phyloP scores from a whole-genome alignment of 2,888 invertebrate genomes.

The Leptopilina syphax region DNA sequence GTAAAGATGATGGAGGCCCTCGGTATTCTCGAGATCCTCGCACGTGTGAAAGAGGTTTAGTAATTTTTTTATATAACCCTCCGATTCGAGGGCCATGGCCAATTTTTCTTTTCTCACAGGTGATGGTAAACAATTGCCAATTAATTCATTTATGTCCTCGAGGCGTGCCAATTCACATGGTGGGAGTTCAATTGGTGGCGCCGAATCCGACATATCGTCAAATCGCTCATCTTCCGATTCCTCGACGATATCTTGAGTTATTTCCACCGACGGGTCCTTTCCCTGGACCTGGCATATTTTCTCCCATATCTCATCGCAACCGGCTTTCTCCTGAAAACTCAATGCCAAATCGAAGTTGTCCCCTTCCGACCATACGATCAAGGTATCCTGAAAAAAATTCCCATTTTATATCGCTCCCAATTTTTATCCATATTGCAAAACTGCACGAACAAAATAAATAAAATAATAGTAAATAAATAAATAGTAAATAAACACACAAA shows the following conservation, averaged over 20 bases:
- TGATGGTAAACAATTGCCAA: slow-evolving; percentile 91
- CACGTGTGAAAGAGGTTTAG: slow-evolving; percentile 97
- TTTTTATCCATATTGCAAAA: too few species aligned
- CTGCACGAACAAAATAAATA: too few species aligned
- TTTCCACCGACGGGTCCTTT: slow-evolving; percentile 98
- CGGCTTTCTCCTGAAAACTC: slow-evolving; percentile 99
- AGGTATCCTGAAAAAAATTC: slow-evolving; percentile 85
- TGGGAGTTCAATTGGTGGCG: slow-evolving; percentile 95
- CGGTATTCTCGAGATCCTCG: slow-evolving; percentile 96
- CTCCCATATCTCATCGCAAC: slow-evolving; percentile 99
- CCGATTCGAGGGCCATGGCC: slow-evolving; percentile 93
- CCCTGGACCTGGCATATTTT: slow-evolving; percentile 99
- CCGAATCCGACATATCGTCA: slow-evolving; percentile 97
- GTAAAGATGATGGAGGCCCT: slow-evolving; percentile 96
- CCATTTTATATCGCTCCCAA: neutral
- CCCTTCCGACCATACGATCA: slow-evolving; percentile 99
- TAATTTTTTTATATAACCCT: slow-evolving; percentile 96
- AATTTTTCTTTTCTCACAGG: slow-evolving; percentile 96
- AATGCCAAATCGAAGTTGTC: slow-evolving; percentile 99
- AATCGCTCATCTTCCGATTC: slow-evolving; percentile 98
- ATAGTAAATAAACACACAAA: too few species aligned
- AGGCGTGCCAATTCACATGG: slow-evolving; percentile 95
- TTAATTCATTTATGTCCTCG: slow-evolving; percentile 96
- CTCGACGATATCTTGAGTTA: slow-evolving; percentile 97
- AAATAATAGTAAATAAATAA: too few species aligned